A percentile compares a stretch with the other conserved stretches of the same genome.
phyloP scores from a whole-genome alignment of 2,797 vertebrate genomes.

The Macrochelys suwanniensis region DNA sequence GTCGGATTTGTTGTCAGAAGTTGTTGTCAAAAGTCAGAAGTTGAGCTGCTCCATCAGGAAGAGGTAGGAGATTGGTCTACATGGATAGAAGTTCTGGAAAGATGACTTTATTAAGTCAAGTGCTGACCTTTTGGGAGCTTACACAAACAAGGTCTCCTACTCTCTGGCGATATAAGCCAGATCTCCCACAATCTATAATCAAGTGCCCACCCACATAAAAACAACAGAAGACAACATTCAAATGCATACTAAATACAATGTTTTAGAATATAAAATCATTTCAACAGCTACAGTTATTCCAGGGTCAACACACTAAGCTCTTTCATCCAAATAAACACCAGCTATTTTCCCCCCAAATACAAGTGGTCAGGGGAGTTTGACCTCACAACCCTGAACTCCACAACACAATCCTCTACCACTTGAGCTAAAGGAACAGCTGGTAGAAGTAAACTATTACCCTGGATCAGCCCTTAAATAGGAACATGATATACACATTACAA shows the following conservation, averaged over 20 bases:
- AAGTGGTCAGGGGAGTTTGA: neutral
- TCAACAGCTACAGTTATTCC: neutral
- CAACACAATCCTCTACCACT: conserved; percentile 47
- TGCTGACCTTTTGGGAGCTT: neutral
- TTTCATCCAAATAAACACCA: neutral
- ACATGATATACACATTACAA: conserved; percentile 43
- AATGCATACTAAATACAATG: neutral
- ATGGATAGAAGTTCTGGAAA: neutral
- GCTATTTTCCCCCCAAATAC: neutral
- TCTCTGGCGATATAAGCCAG: neutral
- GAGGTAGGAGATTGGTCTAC: neutral
- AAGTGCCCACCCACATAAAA: neutral
- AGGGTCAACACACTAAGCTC: neutral
- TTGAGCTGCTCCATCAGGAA: neutral
- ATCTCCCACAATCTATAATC: neutral
- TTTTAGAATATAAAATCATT: conserved; percentile 35
- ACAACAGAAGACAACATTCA: neutral
- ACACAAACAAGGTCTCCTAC: neutral
- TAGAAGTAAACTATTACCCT: conserved; percentile 33
- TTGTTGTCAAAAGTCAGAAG: too few species aligned
- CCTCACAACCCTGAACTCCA: conserved; percentile 11
- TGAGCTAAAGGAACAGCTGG: conserved; percentile 61
- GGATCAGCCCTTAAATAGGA: conserved; percentile 65
- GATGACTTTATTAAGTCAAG: conserved; percentile 1
- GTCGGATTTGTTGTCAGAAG: neutral